A percentile compares a stretch with the other conserved stretches of the same genome.
phyloP scores from a whole-genome alignment of 2,113 vertebrate species.

The Labrus mixtus region DNA sequence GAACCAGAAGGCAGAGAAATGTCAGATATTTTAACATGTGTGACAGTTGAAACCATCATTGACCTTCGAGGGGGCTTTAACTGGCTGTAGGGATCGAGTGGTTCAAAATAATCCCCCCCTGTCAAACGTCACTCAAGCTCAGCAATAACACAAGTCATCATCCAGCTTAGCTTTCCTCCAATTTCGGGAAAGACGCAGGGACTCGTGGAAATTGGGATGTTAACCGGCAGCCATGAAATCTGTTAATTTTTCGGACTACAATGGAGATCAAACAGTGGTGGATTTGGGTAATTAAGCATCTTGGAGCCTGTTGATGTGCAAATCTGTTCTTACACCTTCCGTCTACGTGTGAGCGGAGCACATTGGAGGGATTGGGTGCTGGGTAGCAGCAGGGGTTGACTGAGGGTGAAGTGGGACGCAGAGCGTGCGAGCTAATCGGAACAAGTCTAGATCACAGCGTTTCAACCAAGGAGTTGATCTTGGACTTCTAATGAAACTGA shows the following conservation, averaged over 20 bases:
- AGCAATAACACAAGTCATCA: slow-evolving; percentile 79
- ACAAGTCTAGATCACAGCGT: slow-evolving; percentile 44
- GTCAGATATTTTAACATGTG: slow-evolving; percentile 74
- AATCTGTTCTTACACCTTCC: slow-evolving; percentile 63
- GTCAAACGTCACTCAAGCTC: slow-evolving; percentile 85
- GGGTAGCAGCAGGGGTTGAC: slow-evolving; percentile 14
- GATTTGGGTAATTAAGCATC: slow-evolving; percentile 77
- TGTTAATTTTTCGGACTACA: slow-evolving; percentile 60
- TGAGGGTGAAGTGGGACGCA: slow-evolving; percentile 21
- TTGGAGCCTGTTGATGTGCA: slow-evolving; percentile 65
- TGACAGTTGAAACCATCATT: slow-evolving; percentile 79
- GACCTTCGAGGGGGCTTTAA: slow-evolving; percentile 82
- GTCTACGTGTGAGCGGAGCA: slow-evolving; percentile 46
- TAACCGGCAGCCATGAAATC: slow-evolving; percentile 78
- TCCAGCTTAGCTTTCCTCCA: slow-evolving; percentile 77
- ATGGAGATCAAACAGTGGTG: slow-evolving; percentile 76
- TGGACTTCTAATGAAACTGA: slow-evolving; percentile 73
- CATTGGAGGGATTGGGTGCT: slow-evolving; percentile 16
- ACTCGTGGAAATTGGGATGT: slow-evolving; percentile 75
- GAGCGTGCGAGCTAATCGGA: slow-evolving; percentile 56
- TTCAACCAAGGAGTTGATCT: slow-evolving; percentile 53
- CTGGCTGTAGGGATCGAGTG: slow-evolving; percentile 76
- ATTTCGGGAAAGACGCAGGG: slow-evolving; percentile 62
- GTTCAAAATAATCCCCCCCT: slow-evolving; percentile 82
- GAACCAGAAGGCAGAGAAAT: slow-evolving; percentile 54